Base-by-base conservation (phyloP, 2,888 invertebrate genomes). In the Lasioglossum marginatum region DNA sequence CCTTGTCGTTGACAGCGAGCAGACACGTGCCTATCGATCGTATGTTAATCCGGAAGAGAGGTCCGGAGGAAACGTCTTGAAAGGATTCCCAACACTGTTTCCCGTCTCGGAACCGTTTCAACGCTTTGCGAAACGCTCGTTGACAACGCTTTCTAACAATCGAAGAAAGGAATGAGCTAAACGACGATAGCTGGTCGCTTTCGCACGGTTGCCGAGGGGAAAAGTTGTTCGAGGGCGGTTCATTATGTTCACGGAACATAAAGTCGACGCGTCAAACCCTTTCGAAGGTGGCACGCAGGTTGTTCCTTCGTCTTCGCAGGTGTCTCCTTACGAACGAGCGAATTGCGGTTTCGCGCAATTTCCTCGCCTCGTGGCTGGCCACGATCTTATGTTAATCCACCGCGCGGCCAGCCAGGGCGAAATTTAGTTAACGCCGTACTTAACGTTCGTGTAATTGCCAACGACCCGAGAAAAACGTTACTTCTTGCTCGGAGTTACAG, bases 211-310 rank as follows among this genome's bases (percentile, higher is more conserved):
- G n/a, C 23, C 23, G 66, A 45, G 27, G 72, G 68, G 43, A 71
- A 77, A 73, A 57, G 72, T 74, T 80, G 68, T 31, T 72, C 19
- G 37, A 81, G 73, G 85, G 85, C 84, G 82, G 79, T 76, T 66
- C 66, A 66, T 85, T 52, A 70, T 52, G 52, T 90, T 92, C 91
- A 92, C 91, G 92, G 88, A 87, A 88, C 92, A 91, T 92, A 90
- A 93, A 93, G 86, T 92, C 89, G 74, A 72, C 82, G 87, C 87
- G 88, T 83, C 80, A 87, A 88, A 87, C 75, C 37, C 72, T 79
- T 19, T 66, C 43, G 79, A 34, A 48, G 37, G 4, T 12, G 37
- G 23, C 16, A 10, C 37, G 34, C 34, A 40, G 40, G 52, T 52
- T 52, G 71, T 79, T 82, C 72, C 68, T 23, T 34, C 76, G 77